phyloP scores from a whole-genome alignment of 2,888 invertebrate species.

The Andrena hattorfiana region DNA sequence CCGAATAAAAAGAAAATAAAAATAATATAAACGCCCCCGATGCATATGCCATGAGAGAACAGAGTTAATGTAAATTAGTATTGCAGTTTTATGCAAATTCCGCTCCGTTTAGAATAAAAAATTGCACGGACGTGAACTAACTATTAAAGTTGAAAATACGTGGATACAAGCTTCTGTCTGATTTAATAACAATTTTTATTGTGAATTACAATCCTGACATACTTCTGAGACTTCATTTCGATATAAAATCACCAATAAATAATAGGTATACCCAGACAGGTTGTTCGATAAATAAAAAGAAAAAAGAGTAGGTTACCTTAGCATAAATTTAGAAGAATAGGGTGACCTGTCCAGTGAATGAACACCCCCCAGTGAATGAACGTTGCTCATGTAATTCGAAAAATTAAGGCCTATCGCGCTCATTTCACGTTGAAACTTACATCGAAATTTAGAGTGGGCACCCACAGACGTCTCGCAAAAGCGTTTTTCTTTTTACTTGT shows the following conservation, averaged over 20 bases:
- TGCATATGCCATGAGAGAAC: constrained; percentile 32
- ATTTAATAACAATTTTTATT: constrained; percentile 6
- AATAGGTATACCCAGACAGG: neutral
- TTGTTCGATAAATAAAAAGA: neutral
- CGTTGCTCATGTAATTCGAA: too few relatives aligned
- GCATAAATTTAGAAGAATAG: too few relatives aligned
- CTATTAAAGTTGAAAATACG: constrained; percentile 9
- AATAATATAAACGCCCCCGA: constrained; percentile 12
- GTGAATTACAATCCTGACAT: neutral
- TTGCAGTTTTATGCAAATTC: constrained; percentile 40
- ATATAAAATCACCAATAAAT: neutral
- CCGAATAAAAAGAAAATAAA: constrained; percentile 14
- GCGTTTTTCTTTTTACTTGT: too few relatives aligned
- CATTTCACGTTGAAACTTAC: too few relatives aligned
- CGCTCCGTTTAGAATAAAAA: constrained; percentile 26
- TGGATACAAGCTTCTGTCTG: neutral
- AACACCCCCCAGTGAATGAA: too few relatives aligned
- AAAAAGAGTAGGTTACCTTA: neutral
- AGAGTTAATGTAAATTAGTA: constrained; percentile 48
- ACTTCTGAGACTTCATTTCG: neutral
- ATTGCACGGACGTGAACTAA: constrained; percentile 11
- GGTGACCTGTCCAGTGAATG: too few relatives aligned
- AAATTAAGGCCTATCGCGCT: too few relatives aligned
- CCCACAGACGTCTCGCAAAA: too few relatives aligned
- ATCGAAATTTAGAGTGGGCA: too few relatives aligned